Base-by-base conservation (phyloP, 2,888 invertebrate genomes). In the Hydraecia micacea region DNA sequence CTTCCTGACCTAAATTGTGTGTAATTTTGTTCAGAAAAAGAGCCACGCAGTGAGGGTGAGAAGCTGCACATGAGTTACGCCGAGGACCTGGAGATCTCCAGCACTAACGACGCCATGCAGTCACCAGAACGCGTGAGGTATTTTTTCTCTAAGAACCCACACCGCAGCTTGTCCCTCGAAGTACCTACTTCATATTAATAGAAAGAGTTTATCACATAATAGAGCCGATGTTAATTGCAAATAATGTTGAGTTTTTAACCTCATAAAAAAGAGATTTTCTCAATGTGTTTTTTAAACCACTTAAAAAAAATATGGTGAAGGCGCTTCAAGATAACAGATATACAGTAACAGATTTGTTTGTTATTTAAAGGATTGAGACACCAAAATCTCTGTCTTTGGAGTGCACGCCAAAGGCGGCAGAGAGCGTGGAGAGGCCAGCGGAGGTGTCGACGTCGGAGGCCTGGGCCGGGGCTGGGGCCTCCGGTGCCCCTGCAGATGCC, bases 81-180 rank as follows among this genome's bases (percentile, higher is more conserved):
- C 2, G 97, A 97, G 68, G 97, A 97, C 87, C 90, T 97, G 84
- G 97, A 97, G 91, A 97, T 97, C 83, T 97, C 97, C 66, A 97
- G 97, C 93, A 97, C 97, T 3, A 97, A 97, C 91, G 97, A 97
- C 83, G 94, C 97, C 42, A 95, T 97, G 93, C 97, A 96, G 91
- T 96, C 96, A 87, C 97, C 97, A 82, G 97, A 96, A 93, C 96
- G 96, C 93, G 95, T 96, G 93, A 96, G 97, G 96, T 96, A 96
- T 94, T 94, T 95, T 95, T 92, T 94, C 90, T 92, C 90, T 93
- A 89, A 81, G 87, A 84, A 36, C 79, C 88, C 88, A 76, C 78
- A 82, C 78, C 83, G 67, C 71, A 69, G 78, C 84, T 82, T 88
- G 77, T 86, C 81, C 73, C 60, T 62, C 32, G 74, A 74, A 65